phyloP scores from a whole-genome alignment of 2,113 vertebrate genomes.

The Halichoerus grypus region DNA sequence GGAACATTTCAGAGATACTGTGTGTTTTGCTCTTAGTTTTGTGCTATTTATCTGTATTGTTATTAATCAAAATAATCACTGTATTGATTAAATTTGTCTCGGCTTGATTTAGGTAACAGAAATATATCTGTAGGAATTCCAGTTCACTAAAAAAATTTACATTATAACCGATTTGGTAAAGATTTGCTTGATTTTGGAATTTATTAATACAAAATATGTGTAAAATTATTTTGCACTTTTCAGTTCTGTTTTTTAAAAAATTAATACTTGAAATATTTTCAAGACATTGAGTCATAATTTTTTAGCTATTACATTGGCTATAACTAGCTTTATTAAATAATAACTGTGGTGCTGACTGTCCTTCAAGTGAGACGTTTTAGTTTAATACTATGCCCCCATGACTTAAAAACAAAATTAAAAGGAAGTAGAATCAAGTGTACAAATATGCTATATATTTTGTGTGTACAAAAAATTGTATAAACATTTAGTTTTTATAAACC shows the following conservation, averaged over 20 bases:
- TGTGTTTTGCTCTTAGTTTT: background rate
- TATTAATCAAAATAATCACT: background rate
- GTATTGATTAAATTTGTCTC: background rate
- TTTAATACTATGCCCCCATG: background rate
- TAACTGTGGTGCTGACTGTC: background rate
- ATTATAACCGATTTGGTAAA: background rate
- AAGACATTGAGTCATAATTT: background rate
- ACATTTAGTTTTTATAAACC: background rate
- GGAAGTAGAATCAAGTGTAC: background rate
- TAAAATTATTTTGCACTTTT: background rate
- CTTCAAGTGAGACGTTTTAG: background rate
- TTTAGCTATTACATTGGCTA: background rate
- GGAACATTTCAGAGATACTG: background rate
- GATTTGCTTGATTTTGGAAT: background rate
- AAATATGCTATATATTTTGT: background rate
- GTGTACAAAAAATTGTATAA: background rate
- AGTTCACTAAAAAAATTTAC: background rate
- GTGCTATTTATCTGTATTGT: background rate
- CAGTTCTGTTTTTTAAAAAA: background rate
- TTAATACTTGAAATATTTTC: slow-evolving; percentile 16
- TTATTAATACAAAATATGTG: background rate
- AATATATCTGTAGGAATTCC: background rate
- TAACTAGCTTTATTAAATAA: background rate
- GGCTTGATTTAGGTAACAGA: background rate
- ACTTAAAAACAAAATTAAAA: background rate